phyloP scores from a whole-genome alignment of 2,888 invertebrate species.

The Pheosia gnoma region DNA sequence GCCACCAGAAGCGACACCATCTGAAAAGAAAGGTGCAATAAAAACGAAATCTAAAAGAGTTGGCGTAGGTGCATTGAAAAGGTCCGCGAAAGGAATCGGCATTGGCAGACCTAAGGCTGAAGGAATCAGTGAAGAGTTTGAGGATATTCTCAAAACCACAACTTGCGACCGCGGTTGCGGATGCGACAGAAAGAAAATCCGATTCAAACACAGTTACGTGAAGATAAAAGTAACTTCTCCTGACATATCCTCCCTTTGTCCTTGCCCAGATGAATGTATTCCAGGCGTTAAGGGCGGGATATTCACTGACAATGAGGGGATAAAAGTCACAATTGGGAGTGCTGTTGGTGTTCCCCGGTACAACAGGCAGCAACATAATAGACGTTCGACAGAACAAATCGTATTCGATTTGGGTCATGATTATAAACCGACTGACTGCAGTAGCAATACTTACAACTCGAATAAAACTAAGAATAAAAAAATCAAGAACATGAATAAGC shows the following conservation, averaged over 20 bases:
- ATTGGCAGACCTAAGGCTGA: slow-evolving; percentile 25
- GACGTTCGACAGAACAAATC: slow-evolving; percentile 45
- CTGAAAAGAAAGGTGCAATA: slow-evolving; percentile 48
- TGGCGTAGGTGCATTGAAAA: slow-evolving; percentile 16
- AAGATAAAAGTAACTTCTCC: slow-evolving; percentile 71
- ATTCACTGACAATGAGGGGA: slow-evolving; percentile 65
- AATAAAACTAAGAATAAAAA: neutral
- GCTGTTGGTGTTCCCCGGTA: slow-evolving; percentile 50
- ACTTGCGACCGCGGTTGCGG: slow-evolving; percentile 68
- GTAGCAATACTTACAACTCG: neutral
- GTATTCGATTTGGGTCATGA: slow-evolving; percentile 21
- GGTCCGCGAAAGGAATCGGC: slow-evolving; percentile 6
- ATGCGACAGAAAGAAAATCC: slow-evolving; percentile 68
- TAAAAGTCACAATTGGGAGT: slow-evolving; percentile 65
- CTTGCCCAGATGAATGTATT: slow-evolving; percentile 64
- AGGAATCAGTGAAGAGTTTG: slow-evolving; percentile 51
- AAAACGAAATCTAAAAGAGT: slow-evolving; percentile 49
- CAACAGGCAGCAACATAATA: slow-evolving; percentile 31
- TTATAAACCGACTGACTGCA: neutral
- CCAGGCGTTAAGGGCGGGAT: slow-evolving; percentile 62
- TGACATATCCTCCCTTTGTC: slow-evolving; percentile 63
- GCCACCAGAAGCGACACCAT: slow-evolving; percentile 43
- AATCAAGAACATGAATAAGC: neutral
- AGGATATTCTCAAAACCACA: slow-evolving; percentile 60
- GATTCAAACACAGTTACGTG: slow-evolving; percentile 69